Evolutionary conservation across 2,888 invertebrate species (phyloP).

Genomic region (Tortricodes alternella): DNA sequence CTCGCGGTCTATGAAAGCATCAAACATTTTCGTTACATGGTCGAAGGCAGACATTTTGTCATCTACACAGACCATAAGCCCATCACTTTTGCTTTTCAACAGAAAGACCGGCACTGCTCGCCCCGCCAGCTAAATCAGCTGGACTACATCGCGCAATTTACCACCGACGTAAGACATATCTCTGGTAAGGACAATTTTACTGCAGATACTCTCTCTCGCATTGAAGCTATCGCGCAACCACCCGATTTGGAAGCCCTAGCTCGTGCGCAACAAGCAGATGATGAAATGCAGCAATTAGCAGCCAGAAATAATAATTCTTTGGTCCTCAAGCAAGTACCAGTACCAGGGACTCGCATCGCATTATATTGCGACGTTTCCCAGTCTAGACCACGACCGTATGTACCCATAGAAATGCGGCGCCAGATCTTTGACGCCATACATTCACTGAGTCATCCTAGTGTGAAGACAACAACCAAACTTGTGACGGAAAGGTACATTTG

Average conservation of each 20-base stretch:
- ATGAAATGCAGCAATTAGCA: neutral
- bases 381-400: neutral
- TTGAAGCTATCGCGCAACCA: neutral
- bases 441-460: neutral
- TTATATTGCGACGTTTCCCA: neutral
- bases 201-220: slow-evolving; percentile 1
- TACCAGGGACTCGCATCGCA: neutral
- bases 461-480: neutral
- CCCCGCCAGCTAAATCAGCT: neutral
- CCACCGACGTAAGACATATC: neutral
- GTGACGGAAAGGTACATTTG: neutral
- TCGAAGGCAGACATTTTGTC: slow-evolving; percentile 19
- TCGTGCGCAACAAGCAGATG: neutral
- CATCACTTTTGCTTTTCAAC: slow-evolving; percentile 1
- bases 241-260: neutral
- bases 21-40: slow-evolving; percentile 31
- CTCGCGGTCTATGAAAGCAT: slow-evolving; percentile 46
- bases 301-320: neutral
- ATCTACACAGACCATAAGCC: neutral
- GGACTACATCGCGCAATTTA: neutral
- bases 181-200: neutral
- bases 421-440: neutral
- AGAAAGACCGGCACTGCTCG: neutral
- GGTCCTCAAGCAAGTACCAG: neutral
- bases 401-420: neutral